Conservation (phyloP, 2,797 vertebrate genomes). For the Platalea minor region DNA sequence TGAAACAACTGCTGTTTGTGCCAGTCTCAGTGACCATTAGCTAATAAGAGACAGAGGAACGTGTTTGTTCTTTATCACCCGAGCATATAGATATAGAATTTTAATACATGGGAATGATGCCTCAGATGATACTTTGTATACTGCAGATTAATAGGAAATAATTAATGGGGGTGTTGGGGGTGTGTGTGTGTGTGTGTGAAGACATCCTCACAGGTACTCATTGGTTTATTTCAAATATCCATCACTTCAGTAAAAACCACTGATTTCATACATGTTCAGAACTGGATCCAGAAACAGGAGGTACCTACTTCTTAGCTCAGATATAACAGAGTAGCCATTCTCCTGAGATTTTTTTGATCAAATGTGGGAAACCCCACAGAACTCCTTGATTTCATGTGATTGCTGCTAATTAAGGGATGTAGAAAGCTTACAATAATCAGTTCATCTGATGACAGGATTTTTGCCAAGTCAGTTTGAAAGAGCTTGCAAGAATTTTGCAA, state of each 20-base stretch:
- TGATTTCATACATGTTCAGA: background rate
- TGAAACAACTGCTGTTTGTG: background rate
- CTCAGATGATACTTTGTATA: background rate
- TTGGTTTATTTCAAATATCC: background rate
- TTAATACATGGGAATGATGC: background rate
- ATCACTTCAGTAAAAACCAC: background rate
- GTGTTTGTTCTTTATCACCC: background rate
- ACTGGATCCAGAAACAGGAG: background rate
- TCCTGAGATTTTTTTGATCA: background rate
- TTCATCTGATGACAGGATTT: background rate
- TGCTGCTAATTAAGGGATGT: background rate
- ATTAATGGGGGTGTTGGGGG: background rate
- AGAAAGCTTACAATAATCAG: background rate
- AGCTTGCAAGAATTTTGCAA: background rate
- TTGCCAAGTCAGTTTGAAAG: conserved; percentile 7
- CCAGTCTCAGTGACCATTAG: background rate
- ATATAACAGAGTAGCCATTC: background rate
- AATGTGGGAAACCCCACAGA: background rate
- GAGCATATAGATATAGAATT: background rate
- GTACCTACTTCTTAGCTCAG: background rate
- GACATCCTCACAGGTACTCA: background rate
- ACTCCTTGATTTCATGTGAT: background rate
- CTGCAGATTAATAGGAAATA: background rate
- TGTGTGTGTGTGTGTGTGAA: background rate
- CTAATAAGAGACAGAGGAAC: background rate